A percentile compares a stretch with the other conserved stretches of the same genome.
Evolutionary conservation across 2,888 invertebrate genomes (phyloP).

Genomic region (Lochmaea capreae): DNA sequence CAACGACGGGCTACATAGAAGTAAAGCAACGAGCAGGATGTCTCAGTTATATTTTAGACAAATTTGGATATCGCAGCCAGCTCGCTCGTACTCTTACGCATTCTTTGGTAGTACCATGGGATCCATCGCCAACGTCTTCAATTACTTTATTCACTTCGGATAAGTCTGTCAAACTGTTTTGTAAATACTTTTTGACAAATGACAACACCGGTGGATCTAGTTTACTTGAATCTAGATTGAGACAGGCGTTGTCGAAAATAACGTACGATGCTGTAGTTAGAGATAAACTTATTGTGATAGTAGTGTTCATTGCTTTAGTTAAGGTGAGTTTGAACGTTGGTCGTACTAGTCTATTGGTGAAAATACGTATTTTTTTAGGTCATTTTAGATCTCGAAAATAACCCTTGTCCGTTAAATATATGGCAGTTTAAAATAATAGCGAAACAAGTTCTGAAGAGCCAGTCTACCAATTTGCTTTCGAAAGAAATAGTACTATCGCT

Average conservation of each 20-base stretch:
- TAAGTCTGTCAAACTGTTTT: conserved; percentile 76
- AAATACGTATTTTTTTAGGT: conserved; percentile 48
- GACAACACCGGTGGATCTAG: conserved; percentile 32
- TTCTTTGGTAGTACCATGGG: conserved; percentile 77
- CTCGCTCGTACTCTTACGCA: conserved; percentile 84
- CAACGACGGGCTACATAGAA: conserved; percentile 78
- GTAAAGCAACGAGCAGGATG: conserved; percentile 93
- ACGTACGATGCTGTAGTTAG: conserved; percentile 85
- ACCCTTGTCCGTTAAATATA: conserved; percentile 71
- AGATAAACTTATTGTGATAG: conserved; percentile 81
- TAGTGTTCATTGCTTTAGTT: conserved; percentile 77
- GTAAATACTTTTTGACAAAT: conserved; percentile 72
- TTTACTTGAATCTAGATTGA: conserved; percentile 67
- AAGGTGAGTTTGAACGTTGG: conserved; percentile 68
- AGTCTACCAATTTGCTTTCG: conserved; percentile 68
- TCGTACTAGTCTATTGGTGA: not conserved
- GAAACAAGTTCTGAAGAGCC: conserved; percentile 66
- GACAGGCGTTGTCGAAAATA: conserved; percentile 74
- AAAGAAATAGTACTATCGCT: conserved; percentile 73
- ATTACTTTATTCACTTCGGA: conserved; percentile 83
- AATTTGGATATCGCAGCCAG: conserved; percentile 81
- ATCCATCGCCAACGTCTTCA: conserved; percentile 70
- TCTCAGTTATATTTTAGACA: conserved; percentile 87
- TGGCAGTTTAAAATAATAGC: conserved; percentile 81
- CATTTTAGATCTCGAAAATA: conserved; percentile 57